Evolutionary conservation across 2,797 vertebrate species (phyloP), one percentile per base, ranked within the genome.

Genomic region (Pseudomugil tenellus): DNA sequence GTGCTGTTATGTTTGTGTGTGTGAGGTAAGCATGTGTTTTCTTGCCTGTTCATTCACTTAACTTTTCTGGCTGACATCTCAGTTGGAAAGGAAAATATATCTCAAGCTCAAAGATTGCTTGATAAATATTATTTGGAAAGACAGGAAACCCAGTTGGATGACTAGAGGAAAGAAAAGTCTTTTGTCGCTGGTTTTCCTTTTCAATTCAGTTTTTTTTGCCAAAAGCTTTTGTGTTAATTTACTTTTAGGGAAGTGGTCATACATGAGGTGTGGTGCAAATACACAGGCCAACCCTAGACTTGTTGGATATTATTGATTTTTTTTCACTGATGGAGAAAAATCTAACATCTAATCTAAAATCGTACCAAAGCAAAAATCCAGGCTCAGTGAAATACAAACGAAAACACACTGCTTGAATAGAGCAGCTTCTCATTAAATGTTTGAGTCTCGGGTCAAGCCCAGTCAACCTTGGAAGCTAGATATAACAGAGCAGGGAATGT

Each of bases 1-100:
- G 63, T 64, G 63, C 48, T 67, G 85, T 71, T 84, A 63, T 58
- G 11, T 46, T 62, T 71, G 53, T 74, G 48, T 54, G 53, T 56
- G 51, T 60, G 55, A 58, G 53, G 53, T 19, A 66, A 52, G 39
- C 5, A 4, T 29, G 29, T 52, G 58, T 70, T 84, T 67, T 68
- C 63, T 53, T 77, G 72, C 43, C 25, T 29, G 70, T 69, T 80
- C 53, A 74, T 71, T 85, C 84, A 76, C 66, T 87, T 89, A 74
- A 86, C 79, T 80, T 68, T 66, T 43, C 58, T 49, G 58, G 58
- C 32, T 69, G 62, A 71, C 68, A 58, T 79, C 59, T 71, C 60
- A 68, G 56, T 62, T 77, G 63, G 12, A 68, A 75, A 78, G 51
- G 35, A 79, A 83, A 83, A 83, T 54, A 58, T 35, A 37, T 77